phyloP scores from a whole-genome alignment of 2,797 vertebrate species.

The Antennarius maculatus region DNA sequence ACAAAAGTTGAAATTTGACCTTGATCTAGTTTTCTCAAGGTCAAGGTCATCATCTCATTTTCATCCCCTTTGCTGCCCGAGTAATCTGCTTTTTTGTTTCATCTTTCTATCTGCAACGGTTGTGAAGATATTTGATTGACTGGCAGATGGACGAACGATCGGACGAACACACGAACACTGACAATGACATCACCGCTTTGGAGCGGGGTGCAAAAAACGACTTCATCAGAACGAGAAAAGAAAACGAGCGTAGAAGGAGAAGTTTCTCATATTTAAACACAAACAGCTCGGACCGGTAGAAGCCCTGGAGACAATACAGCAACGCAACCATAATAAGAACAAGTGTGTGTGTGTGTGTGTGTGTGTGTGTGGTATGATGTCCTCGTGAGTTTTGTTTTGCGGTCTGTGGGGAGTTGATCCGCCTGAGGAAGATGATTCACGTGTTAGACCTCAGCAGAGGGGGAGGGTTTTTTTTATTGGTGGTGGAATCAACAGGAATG shows the following conservation, averaged over 20 bases:
- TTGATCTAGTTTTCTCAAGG: no score
- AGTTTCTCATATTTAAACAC: not conserved
- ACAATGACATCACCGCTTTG: no score
- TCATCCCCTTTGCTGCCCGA: no score
- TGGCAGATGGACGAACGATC: no score
- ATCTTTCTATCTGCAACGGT: no score
- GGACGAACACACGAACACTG: no score
- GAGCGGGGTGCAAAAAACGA: not conserved
- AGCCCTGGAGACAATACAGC: constrained; percentile 10
- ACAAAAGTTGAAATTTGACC: no score
- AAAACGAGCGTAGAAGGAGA: constrained; percentile 25
- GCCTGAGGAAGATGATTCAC: constrained; percentile 41
- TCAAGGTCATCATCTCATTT: no score
- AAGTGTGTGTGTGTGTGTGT: constrained; percentile 10
- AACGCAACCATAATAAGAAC: constrained; percentile 4
- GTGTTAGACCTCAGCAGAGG: constrained; percentile 20
- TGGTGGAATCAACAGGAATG: no score
- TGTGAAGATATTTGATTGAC: no score
- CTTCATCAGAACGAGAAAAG: constrained; percentile 29
- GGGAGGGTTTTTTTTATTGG: not conserved
- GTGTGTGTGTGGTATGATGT: not conserved
- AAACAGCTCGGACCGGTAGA: constrained; percentile 2
- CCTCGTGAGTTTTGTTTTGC: constrained; percentile 23
- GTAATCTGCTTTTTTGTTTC: no score
- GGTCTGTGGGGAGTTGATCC: constrained; percentile 28